These are phyloP conservation scores for Thumatha senex DNA, from an alignment of 2,888 invertebrate species.

Conservation along the genomic window DNA sequence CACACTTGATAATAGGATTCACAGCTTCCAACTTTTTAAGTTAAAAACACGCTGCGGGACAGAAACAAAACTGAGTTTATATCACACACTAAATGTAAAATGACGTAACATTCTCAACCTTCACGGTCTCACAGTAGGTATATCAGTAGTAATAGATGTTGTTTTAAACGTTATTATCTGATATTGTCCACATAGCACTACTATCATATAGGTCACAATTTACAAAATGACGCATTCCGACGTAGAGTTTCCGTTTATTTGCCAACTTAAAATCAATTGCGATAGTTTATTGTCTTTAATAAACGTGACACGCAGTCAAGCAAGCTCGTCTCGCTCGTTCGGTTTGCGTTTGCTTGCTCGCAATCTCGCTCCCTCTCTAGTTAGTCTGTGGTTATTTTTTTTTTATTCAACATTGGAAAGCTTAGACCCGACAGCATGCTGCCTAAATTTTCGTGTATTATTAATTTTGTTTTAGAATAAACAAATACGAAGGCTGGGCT, in stretches of 20 bases:
- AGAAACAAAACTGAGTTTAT: slow-evolving; percentile 62
- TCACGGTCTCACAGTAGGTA: slow-evolving; percentile 79
- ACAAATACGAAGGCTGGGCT: too few species aligned
- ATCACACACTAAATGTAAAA: slow-evolving; percentile 77
- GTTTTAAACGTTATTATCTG: slow-evolving; percentile 38
- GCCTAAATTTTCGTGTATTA: too few species aligned
- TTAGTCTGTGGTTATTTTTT: too few species aligned
- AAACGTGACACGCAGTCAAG: slow-evolving; percentile 84
- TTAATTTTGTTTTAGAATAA: too few species aligned
- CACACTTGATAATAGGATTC: slow-evolving; percentile 52
- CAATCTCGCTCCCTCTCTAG: too few species aligned
- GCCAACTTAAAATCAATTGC: slow-evolving; percentile 66
- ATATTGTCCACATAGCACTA: slow-evolving; percentile 41
- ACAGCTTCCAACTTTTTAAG: slow-evolving; percentile 48
- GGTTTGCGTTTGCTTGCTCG: background rate
- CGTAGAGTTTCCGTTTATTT: slow-evolving; percentile 39
- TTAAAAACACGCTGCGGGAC: slow-evolving; percentile 59
- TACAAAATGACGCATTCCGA: slow-evolving; percentile 46
- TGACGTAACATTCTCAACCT: slow-evolving; percentile 84
- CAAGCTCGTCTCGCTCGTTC: slow-evolving; percentile 54
- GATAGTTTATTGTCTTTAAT: slow-evolving; percentile 70
- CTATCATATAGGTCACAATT: slow-evolving; percentile 43
- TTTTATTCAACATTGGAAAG: too few species aligned
- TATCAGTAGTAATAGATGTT: slow-evolving; percentile 57
- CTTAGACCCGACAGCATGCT: too few species aligned